Base-by-base conservation (phyloP, 2,888 invertebrate species). In the Conistra vaccinii region DNA sequence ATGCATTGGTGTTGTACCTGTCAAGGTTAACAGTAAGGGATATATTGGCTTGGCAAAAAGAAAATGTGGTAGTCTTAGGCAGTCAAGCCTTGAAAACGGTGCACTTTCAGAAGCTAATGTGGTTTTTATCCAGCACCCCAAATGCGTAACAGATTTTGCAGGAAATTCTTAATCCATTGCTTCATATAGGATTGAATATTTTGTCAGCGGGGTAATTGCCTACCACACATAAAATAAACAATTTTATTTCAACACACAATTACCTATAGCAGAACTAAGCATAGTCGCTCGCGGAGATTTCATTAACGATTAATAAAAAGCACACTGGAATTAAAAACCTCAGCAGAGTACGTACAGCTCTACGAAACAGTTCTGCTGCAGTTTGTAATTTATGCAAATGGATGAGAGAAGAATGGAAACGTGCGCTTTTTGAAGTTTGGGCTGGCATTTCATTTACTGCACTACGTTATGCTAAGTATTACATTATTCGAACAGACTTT, bases 371-470 rank as follows among this genome's bases (percentile, higher is more conserved):
- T 70, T 57, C 14, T 26, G 53, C 60, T 35, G 80, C 67, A 84
- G 65, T 71, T 81, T 71, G 35, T 80, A 84, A 80, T 82, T 84
- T 80, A 82, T 84, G 67, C 57, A 67, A 84, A 84, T 84, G 69
- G 62, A 70, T 17, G 51, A 12, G 67, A 45, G 63, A 70, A 73
- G 80, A 72, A 79, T 81, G 63, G 58, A 76, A 69, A 60, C n/a
- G 51, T 14, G 57, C 42, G 57, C 68, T 65, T 67, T 68, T 67
- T 74, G 67, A 81, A 82, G 78, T 79, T 76, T 63, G 17, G 67
- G 72, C 83, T 70, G 45, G 66, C n/a, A 55, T 71, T 76, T 57
- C 73, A 70, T 62, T 81, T 78, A 78, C 53, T 80, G 32, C 23
- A 3, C 35, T 53, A 29, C 29, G 26, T 29, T 76, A 60, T 63